Evolutionary conservation across 2,888 invertebrate genomes (phyloP).

Genomic region (Scrobipalpa costella): DNA sequence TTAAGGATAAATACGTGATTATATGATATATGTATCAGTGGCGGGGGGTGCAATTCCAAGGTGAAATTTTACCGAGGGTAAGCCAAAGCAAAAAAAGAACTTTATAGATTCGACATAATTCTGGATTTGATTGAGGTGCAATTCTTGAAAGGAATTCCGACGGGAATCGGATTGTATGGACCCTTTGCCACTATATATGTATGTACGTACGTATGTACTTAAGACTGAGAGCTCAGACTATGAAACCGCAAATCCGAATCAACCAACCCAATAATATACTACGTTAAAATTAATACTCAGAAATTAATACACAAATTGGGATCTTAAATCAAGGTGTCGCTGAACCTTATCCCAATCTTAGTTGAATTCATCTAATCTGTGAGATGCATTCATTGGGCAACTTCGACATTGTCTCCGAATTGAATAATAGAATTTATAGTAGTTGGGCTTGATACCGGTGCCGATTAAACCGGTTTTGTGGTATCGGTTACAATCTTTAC

Average conservation of each 20-base stretch:
- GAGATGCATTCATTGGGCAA: constrained; percentile 30
- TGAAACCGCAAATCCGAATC: background rate
- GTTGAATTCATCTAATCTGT: constrained; percentile 16
- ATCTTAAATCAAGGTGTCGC: background rate
- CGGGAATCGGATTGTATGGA: too few relatives aligned
- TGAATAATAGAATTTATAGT: constrained; percentile 65
- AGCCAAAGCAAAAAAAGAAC: too few relatives aligned
- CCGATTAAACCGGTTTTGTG: background rate
- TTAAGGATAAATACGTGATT: too few relatives aligned
- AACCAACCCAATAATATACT: background rate
- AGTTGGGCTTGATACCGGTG: constrained; percentile 25
- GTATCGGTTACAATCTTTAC: background rate
- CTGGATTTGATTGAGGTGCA: too few relatives aligned
- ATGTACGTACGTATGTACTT: too few relatives aligned
- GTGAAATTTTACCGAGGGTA: too few relatives aligned
- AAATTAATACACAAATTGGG: background rate
- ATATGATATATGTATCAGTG: too few relatives aligned
- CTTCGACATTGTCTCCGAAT: constrained; percentile 53
- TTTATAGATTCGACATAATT: too few relatives aligned
- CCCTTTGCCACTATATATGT: too few relatives aligned
- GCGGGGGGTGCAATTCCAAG: too few relatives aligned
- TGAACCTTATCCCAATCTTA: background rate
- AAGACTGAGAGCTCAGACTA: background rate
- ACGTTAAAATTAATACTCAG: background rate
- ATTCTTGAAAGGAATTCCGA: too few relatives aligned